Percentiles rank a stretch among this genome's conserved stretches.
These are phyloP conservation scores for Doris montereyensis DNA, from an alignment of 2,888 invertebrate genomes.

Conservation along the genomic window DNA sequence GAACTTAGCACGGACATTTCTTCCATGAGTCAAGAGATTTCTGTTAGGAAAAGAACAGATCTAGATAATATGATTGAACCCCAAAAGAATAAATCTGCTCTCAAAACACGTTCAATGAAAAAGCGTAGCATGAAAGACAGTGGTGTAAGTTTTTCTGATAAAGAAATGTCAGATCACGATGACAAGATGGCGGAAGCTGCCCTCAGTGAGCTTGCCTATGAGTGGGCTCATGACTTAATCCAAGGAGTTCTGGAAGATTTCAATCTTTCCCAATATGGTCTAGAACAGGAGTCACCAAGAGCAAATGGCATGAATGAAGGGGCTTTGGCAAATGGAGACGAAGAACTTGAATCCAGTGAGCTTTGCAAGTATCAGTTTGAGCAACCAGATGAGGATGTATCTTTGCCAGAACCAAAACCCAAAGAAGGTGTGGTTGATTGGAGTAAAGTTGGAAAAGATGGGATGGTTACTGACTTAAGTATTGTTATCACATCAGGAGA, in stretches of 20 bases:
- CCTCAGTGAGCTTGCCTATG: constrained; percentile 52
- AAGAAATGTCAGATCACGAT: constrained; percentile 29
- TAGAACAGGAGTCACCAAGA: not conserved
- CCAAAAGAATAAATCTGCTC: too few species aligned
- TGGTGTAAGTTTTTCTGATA: too few species aligned
- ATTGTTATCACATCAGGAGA: not conserved
- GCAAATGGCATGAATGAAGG: not conserved
- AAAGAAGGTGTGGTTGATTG: too few species aligned
- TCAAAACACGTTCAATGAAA: too few species aligned
- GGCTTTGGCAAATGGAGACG: not conserved
- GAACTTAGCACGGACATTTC: too few species aligned
- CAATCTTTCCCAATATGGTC: constrained; percentile 8
- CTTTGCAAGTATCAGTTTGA: too few species aligned
- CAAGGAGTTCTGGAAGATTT: constrained; percentile 59
- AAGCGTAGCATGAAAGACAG: too few species aligned
- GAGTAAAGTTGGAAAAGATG: not conserved
- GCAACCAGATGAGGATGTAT: not conserved
- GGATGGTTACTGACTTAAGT: not conserved
- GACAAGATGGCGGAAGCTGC: constrained; percentile 42
- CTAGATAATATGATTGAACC: too few species aligned
- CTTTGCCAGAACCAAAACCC: too few species aligned
- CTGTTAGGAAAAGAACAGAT: too few species aligned
- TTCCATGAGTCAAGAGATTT: too few species aligned
- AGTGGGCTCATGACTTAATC: constrained; percentile 59
- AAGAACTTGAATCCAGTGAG: too few species aligned